These are phyloP conservation scores for Nephila pilipes DNA, from an alignment of 1,140 invertebrate species.

Conservation along the genomic window DNA sequence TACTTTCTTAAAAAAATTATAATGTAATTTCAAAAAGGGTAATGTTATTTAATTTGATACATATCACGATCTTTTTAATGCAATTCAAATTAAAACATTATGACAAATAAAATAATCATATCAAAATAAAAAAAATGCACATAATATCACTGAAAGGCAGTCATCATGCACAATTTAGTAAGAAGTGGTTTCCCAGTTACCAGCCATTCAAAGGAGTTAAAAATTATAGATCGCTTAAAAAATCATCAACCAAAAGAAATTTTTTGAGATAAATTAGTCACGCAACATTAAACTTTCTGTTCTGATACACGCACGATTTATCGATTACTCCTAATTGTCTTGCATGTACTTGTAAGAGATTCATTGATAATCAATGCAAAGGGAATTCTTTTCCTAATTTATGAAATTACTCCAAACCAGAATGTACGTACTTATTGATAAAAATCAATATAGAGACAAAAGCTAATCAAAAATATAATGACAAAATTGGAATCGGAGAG, in stretches of 20 bases:
- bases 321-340: neutral
- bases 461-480: no score
- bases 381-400: neutral
- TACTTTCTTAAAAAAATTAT: no score
- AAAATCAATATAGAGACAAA: no score
- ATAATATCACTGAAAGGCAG: neutral
- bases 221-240: neutral
- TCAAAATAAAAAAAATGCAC: no score
- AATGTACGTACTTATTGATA: no score
- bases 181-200: neutral
- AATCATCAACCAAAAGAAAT: neutral
- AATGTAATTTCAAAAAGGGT: no score
- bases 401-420: neutral
- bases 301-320: neutral
- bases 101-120: no score
- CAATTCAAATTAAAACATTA: no score
- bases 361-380: neutral
- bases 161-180: neutral
- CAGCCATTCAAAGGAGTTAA: neutral
- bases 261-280: constrained; percentile 4
- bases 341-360: neutral
- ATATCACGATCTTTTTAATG: no score
- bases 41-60: no score
- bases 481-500: no score
- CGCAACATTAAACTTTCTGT: neutral